These are phyloP conservation scores for Diarsia dahlii DNA, from an alignment of 2,888 invertebrate genomes.

Conservation along the genomic window DNA sequence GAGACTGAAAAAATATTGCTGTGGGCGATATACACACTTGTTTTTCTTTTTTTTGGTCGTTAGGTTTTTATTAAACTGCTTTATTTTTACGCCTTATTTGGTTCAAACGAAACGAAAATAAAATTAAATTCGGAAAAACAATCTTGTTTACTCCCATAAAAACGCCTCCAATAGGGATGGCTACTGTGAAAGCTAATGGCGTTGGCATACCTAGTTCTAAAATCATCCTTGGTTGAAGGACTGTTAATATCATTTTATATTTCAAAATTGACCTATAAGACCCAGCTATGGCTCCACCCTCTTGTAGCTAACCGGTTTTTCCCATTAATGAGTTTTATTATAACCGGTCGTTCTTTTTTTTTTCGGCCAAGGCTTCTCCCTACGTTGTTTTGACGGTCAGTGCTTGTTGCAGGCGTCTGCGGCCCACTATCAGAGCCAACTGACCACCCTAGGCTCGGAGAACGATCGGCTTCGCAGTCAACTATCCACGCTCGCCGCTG, in stretches of 20 bases:
- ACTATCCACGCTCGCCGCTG: constrained; percentile 83
- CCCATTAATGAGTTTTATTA: background rate
- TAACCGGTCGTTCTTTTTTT: background rate
- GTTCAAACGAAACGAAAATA: constrained; percentile 42
- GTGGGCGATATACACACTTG: constrained; percentile 57
- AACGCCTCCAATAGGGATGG: background rate
- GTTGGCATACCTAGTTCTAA: background rate
- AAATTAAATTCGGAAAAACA: constrained; percentile 18
- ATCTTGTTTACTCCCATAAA: constrained; percentile 6
- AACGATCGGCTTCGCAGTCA: constrained; percentile 93
- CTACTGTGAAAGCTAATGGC: background rate
- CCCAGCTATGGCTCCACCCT: background rate
- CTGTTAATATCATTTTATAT: background rate
- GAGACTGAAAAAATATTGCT: constrained; percentile 70
- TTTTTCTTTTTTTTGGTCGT: constrained; percentile 54
- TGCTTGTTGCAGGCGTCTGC: constrained; percentile 91
- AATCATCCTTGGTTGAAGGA: background rate
- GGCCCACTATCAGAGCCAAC: constrained; percentile 93
- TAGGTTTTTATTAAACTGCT: constrained; percentile 49
- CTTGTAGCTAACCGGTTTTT: background rate
- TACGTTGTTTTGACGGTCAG: constrained; percentile 21
- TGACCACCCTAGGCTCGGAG: constrained; percentile 92
- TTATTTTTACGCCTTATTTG: constrained; percentile 50
- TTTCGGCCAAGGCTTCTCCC: background rate
- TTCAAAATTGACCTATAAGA: background rate